A percentile compares a stretch with the other conserved stretches of the same genome.
These are phyloP conservation scores for Drosophila niveifrons DNA, from an alignment of 2,888 invertebrate species.

Conservation along the genomic window DNA sequence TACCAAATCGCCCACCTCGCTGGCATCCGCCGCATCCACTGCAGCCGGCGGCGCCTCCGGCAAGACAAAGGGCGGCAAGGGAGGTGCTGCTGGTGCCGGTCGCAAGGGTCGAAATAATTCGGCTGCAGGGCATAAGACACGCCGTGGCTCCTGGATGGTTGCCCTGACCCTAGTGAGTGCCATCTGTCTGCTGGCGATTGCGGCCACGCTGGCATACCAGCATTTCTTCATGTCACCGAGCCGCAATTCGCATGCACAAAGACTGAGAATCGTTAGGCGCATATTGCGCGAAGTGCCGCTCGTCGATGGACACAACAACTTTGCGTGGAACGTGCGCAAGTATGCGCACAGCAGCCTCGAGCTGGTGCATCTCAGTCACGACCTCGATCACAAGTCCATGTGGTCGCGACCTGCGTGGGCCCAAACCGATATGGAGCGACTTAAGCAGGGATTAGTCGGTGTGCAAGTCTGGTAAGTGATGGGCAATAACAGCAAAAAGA, in stretches of 20 bases:
- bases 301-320: constrained; percentile 92
- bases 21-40: constrained; percentile 51
- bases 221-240: constrained; percentile 84
- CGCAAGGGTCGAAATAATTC: constrained; percentile 52
- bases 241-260: constrained; percentile 85
- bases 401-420: constrained; percentile 96
- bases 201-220: constrained; percentile 84
- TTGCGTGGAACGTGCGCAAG: constrained; percentile 95
- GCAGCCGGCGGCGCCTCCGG: constrained; percentile 42
- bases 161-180: constrained; percentile 83
- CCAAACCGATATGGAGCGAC: constrained; percentile 95
- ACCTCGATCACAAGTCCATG: constrained; percentile 87
- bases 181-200: constrained; percentile 82
- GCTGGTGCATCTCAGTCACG: constrained; percentile 83
- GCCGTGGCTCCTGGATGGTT: constrained; percentile 83
- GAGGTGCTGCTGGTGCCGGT: constrained; percentile 13
- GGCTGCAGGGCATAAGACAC: constrained; percentile 65
- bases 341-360: constrained; percentile 93
- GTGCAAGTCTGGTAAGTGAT: constrained; percentile 92
- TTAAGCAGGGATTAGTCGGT: constrained; percentile 93
- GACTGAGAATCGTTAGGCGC: constrained; percentile 84
- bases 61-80: constrained; percentile 67
- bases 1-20: constrained; percentile 74
- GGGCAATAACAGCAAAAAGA: neutral
- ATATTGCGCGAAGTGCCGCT: constrained; percentile 85